A percentile compares a stretch with the other conserved stretches of the same genome.
phyloP scores from a whole-genome alignment of 2,113 vertebrate species.

The Leucosticte australis region DNA sequence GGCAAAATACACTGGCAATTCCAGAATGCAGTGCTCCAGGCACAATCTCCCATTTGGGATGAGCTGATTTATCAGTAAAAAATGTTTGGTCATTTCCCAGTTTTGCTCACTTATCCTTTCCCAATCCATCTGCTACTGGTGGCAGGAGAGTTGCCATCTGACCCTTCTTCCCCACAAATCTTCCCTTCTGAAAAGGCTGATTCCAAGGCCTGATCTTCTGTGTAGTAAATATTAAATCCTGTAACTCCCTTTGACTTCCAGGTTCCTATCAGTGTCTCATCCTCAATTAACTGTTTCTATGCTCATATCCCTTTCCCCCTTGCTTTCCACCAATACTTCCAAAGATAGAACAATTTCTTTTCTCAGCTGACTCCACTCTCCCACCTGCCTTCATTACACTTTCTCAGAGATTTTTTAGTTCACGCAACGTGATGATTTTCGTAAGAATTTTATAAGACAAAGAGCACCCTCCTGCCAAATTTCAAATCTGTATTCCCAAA shows the following conservation, averaged over 20 bases:
- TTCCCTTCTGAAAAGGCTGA: neutral
- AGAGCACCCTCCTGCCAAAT: neutral
- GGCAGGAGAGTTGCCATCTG: neutral
- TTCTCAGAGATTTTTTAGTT: neutral
- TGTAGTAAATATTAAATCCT: neutral
- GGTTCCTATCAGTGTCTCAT: neutral
- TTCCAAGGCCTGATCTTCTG: neutral
- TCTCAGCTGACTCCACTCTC: neutral
- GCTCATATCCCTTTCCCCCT: neutral
- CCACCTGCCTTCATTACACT: neutral
- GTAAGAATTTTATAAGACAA: neutral
- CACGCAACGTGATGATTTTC: neutral
- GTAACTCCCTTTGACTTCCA: neutral
- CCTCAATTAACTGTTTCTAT: neutral
- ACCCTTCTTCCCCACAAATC: neutral
- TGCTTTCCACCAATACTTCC: neutral
- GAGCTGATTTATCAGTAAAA: neutral
- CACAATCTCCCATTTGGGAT: neutral
- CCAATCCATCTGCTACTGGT: neutral
- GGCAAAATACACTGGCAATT: neutral
- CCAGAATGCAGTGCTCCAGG: neutral
- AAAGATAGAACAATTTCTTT: neutral
- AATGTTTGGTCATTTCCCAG: neutral
- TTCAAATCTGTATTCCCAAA: constrained; percentile 10
- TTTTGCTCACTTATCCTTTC: neutral